Conservation (phyloP, 2,888 invertebrate genomes). For the Ornithoptera priamus region DNA sequence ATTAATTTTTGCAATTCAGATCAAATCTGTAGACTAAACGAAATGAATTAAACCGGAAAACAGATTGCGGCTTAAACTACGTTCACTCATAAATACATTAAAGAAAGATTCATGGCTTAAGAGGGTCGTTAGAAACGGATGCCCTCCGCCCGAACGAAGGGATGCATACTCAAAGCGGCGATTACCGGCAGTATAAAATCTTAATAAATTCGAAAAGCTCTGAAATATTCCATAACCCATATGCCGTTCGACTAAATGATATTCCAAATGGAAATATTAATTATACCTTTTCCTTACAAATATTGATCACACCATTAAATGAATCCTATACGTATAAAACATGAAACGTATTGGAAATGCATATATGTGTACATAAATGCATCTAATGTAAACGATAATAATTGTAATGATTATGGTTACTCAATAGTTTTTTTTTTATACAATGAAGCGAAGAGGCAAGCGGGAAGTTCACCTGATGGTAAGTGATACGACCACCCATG, state of each 20-base stretch:
- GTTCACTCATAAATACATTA: constrained; percentile 64
- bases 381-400: neutral
- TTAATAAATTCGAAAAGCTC: constrained; percentile 24
- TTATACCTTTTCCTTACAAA: neutral
- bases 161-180: constrained; percentile 20
- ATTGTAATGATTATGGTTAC: neutral
- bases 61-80: constrained; percentile 51
- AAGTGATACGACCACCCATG: too few relatives aligned
- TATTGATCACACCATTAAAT: neutral
- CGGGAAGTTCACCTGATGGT: too few relatives aligned
- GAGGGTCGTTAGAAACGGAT: constrained; percentile 23
- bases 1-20: constrained; percentile 3
- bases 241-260: constrained; percentile 6
- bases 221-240: constrained; percentile 3
- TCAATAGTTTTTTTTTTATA: too few relatives aligned
- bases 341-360: neutral
- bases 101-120: constrained; percentile 55
- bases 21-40: constrained; percentile 11
- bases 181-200: constrained; percentile 21
- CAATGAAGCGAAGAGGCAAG: too few relatives aligned
- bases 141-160: constrained; percentile 19
- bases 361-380: neutral
- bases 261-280: neutral
- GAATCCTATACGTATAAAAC: neutral
- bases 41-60: constrained; percentile 34